Evolutionary conservation across 1,140 invertebrate species (phyloP).

Genomic region (Dendroctonus valens): DNA sequence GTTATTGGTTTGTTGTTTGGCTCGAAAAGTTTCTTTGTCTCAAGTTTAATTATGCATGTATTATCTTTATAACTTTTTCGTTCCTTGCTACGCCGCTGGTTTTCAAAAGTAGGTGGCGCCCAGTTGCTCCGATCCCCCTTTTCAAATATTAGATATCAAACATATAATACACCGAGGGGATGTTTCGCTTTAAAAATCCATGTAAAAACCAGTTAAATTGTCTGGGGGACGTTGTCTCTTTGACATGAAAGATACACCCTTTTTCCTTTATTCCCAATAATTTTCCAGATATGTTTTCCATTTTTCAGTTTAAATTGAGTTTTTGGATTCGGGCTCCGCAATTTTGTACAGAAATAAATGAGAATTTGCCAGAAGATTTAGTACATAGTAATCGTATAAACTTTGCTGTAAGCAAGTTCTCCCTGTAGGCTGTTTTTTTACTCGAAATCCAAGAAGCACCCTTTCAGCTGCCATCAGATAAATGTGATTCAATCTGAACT

Average conservation of each 20-base stretch:
- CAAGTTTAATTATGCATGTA: background rate
- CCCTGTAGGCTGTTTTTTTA: too few species aligned
- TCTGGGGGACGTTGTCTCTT: constrained; percentile 26
- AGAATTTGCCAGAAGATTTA: too few species aligned
- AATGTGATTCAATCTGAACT: constrained; percentile 33
- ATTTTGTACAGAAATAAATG: too few species aligned
- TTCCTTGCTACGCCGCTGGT: constrained; percentile 15
- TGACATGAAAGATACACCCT: constrained; percentile 18
- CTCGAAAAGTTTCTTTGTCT: background rate
- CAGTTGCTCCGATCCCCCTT: constrained; percentile 9
- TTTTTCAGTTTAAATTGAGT: too few species aligned
- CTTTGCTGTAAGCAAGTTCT: too few species aligned
- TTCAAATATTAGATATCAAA: constrained; percentile 36
- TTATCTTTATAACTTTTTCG: background rate
- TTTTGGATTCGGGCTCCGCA: too few species aligned
- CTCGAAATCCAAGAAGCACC: constrained; percentile 2
- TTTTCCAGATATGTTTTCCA: too few species aligned
- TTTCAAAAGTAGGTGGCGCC: constrained; percentile 18
- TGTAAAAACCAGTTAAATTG: constrained; percentile 36
- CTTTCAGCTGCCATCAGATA: constrained; percentile 19
- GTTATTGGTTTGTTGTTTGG: background rate
- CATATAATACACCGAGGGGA: constrained; percentile 33
- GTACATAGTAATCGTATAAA: too few species aligned
- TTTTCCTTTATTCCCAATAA: constrained; percentile 5
- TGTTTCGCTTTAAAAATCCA: constrained; percentile 34